Conservation (phyloP, 2,797 vertebrate species). For the Leucoraja ocellata region DNA sequence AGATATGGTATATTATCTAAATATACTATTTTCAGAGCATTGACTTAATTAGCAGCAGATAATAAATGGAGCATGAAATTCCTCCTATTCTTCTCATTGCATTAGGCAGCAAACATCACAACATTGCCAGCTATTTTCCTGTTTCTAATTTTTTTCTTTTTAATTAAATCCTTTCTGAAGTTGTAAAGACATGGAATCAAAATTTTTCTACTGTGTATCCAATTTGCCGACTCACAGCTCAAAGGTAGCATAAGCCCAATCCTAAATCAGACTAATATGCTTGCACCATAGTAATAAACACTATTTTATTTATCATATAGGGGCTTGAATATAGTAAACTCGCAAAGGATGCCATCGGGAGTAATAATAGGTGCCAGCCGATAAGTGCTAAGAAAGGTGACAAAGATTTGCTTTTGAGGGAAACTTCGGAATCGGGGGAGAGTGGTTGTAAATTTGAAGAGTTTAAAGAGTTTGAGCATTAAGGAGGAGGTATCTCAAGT, state of each 20-base stretch:
- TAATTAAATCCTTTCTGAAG: not conserved
- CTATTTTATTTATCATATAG: not conserved
- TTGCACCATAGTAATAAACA: not conserved
- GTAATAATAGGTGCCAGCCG: not conserved
- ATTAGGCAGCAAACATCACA: not conserved
- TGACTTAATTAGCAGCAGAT: not conserved
- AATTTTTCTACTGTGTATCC: not conserved
- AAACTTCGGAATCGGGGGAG: not conserved
- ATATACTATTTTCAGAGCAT: not conserved
- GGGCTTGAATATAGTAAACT: not conserved
- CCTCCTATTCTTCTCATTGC: not conserved
- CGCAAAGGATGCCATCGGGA: not conserved
- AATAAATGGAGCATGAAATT: conserved; percentile 17
- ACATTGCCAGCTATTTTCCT: not conserved
- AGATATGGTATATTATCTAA: not conserved
- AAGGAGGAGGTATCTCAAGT: not conserved
- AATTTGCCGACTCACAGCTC: not conserved
- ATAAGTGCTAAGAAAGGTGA: not conserved
- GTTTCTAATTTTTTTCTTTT: not conserved
- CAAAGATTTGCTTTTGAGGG: not conserved
- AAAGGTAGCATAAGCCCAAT: not conserved
- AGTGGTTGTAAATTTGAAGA: not conserved
- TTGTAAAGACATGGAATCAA: not conserved
- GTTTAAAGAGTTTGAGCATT: not conserved
- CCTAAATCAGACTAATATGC: not conserved